These are phyloP conservation scores for Tyria jacobaeae DNA, from an alignment of 2,888 invertebrate genomes.

Conservation along the genomic window DNA sequence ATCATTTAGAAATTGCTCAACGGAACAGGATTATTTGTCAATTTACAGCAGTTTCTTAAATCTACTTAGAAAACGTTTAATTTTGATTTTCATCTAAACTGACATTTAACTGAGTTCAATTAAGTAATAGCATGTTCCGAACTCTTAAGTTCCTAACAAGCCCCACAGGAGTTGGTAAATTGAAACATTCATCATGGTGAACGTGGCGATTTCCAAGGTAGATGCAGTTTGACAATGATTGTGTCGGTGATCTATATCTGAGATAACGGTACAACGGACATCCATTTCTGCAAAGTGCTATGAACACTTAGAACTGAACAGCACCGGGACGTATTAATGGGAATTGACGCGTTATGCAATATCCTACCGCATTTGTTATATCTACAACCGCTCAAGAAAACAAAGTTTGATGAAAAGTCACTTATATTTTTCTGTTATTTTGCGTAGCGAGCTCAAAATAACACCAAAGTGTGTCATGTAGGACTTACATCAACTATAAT, in stretches of 20 bases:
- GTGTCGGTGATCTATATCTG: constrained; percentile 43
- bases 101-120: too few species aligned
- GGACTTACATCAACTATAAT: too few species aligned
- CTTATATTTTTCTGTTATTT: too few species aligned
- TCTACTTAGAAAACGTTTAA: too few species aligned
- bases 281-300: constrained; percentile 42
- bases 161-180: not conserved
- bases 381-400: not conserved
- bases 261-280: constrained; percentile 43
- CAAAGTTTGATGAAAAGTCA: not conserved
- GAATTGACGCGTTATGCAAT: constrained; percentile 32
- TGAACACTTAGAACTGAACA: constrained; percentile 21
- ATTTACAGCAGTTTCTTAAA: too few species aligned
- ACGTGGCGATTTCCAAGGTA: constrained; percentile 36
- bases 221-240: constrained; percentile 23
- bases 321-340: constrained; percentile 50
- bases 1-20: too few species aligned
- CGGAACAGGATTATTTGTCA: too few species aligned
- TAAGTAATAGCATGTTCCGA: too few species aligned
- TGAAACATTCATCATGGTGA: constrained; percentile 15
- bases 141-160: not conserved
- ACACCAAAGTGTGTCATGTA: not conserved
- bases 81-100: too few species aligned
- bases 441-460: too few species aligned
- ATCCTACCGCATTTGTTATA: constrained; percentile 4